These are phyloP conservation scores for Drosophila murphyi DNA, from an alignment of 1,140 invertebrate species.

Conservation along the genomic window DNA sequence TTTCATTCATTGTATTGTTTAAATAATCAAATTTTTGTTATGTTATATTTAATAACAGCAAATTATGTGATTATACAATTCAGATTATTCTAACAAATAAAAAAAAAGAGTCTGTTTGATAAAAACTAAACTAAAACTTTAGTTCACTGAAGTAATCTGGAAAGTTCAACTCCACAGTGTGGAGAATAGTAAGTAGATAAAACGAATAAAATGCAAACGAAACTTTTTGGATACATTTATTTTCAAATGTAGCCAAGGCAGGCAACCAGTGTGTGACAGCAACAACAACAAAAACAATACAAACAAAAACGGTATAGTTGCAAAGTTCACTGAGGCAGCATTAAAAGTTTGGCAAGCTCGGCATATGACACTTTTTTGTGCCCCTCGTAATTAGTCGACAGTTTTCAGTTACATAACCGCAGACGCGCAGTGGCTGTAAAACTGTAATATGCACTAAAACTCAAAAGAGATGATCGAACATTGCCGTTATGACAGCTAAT, in stretches of 20 bases:
- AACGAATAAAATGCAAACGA: constrained; percentile 64
- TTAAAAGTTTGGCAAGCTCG: constrained; percentile 25
- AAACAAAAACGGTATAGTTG: too few relatives aligned
- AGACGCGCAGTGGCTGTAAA: background rate
- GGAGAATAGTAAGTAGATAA: constrained; percentile 50
- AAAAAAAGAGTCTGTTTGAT: background rate
- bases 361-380: constrained; percentile 17
- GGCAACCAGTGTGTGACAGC: constrained; percentile 10
- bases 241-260: constrained; percentile 67
- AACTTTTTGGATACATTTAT: constrained; percentile 75
- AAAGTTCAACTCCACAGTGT: background rate
- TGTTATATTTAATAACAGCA: too few relatives aligned
- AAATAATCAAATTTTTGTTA: too few relatives aligned
- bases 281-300: background rate
- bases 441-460: background rate
- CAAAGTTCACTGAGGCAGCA: constrained; percentile 21
- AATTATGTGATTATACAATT: constrained; percentile 1
- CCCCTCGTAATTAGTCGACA: constrained; percentile 23
- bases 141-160: too few relatives aligned
- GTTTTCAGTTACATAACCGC: constrained; percentile 18
- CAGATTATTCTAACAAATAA: background rate
- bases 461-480: background rate
- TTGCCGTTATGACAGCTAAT: too few relatives aligned
- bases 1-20: too few relatives aligned
- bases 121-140: too few relatives aligned